Base-by-base conservation (phyloP, 2,113 vertebrate species). In the Rhombomys opimus region DNA sequence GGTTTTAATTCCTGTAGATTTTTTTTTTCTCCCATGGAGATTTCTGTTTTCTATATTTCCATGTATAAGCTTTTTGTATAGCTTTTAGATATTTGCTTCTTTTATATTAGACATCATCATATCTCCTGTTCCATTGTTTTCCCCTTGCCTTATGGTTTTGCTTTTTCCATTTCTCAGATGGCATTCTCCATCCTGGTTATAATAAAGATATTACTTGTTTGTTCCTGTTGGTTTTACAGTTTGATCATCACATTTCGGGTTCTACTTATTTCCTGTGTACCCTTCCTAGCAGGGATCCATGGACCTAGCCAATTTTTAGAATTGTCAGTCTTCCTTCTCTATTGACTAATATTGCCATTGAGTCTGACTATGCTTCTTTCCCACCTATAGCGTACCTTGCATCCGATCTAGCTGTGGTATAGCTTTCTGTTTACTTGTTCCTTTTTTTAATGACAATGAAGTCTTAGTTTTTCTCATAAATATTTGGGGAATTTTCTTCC, bases 41-140 rank as follows among this genome's bases (percentile, higher is more conserved):
- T 88, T 72, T 23, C n/a, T 89, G 6, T 87, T 38, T 23, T 87
- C 92, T 94, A 80, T 59, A 82, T 32, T 27, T 54, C 88, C 23
- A 5, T 95, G 89, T 95, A 2, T 94, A 92, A 18, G 50, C 77
- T 95, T 85, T 75, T 15, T 78, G 7, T 61, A 13, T 13, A 7
- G 68, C 76, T 72, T 88, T 96, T 93, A 75, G 32, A 13, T 82
- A 81, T 67, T 22, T 95, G 30, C 23, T n/a, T n/a, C 78, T 87
- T 95, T 82, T 84, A 14, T 46, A 27, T 90, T 92, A 72, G 32
- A 70, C 9, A 50, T 65, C 81, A 25, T 88, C 93, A 23, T 63
- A 41, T 89, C 35, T 30, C 86, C n/a, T 80, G 11, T 90, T 87
- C 38, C n/a, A 27, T 73, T 63, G 5, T 68, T 88, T 23, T 32